Evolutionary conservation across 1,140 invertebrate genomes (phyloP), one percentile per base, ranked within the genome.

Genomic region (Thalassaphorura encarpata): DNA sequence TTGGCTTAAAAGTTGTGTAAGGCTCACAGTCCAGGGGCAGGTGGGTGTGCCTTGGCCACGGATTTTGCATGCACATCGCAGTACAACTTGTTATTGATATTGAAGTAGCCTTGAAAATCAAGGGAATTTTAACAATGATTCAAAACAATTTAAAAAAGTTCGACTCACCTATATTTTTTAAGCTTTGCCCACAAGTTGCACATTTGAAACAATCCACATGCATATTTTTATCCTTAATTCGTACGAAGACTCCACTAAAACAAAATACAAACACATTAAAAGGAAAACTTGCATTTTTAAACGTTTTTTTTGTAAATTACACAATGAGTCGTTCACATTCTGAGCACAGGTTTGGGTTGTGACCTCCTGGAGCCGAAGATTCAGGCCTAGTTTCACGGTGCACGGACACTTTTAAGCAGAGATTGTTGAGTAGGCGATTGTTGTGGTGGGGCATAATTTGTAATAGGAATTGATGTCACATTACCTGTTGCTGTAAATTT

Each of bases 151-250:
- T 26, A 16, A 15, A 16, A 33, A 40, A 29, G 8, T 21, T 29
- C 2, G 13, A 66, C 66, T 72, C 65, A 67, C 76, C 91, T 70
- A 92, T 85, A 75, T 97, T 96, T 75, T 96, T 97, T 58, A 97
- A 74, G 13, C 90, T 92, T 28, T 87, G 82, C 60, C 92, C 91
- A 71, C 93, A 97, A 39, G 90, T 94, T 42, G 88, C 82, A 72
- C 93, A 97, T 72, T 92, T 93, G 79, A 97, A 96, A 73, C 93
- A 97, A 68, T 95, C 91, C 47, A 94, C 89, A 75, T 97, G 92
- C 54, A 96, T 75, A 69, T 91, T 92, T 73, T 92, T 93, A 64
- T 94, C 91, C 79, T 93, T 93, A 72, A 95, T 93, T 68, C 89
- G 83, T 39, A 93, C 90, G 77, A 94, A 96, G 33, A 96, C 91